phyloP scores from a whole-genome alignment of 2,888 invertebrate species.

The Macaria notata region DNA sequence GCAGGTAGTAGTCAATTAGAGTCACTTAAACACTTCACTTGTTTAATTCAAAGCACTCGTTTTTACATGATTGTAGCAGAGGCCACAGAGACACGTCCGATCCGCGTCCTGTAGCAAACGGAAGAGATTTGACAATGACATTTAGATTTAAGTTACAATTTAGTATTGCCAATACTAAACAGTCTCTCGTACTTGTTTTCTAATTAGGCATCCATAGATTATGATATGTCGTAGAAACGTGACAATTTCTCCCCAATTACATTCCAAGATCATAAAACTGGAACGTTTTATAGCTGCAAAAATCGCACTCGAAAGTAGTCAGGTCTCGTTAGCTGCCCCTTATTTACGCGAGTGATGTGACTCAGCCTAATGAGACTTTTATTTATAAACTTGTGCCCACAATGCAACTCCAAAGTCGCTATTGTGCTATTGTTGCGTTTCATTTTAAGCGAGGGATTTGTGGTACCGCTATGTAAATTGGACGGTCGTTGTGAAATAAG shows the following conservation, averaged over 20 bases:
- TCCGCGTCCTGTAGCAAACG: too few species aligned
- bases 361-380: conserved; percentile 74
- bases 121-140: too few species aligned
- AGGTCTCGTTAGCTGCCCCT: conserved; percentile 53
- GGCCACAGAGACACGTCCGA: too few species aligned
- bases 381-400: conserved; percentile 73
- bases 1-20: too few species aligned
- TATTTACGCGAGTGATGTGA: conserved; percentile 69
- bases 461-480: conserved; percentile 75
- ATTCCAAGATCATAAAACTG: conserved; percentile 22
- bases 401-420: conserved; percentile 70
- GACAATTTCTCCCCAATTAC: conserved; percentile 19
- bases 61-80: too few species aligned
- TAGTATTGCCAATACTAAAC: too few species aligned
- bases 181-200: too few species aligned
- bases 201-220: too few species aligned
- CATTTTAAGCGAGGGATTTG: conserved; percentile 70
- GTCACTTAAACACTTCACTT: too few species aligned
- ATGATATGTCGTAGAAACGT: neutral
- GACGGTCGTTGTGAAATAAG: conserved; percentile 61
- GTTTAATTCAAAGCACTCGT: too few species aligned
- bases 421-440: conserved; percentile 77
- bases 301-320: conserved; percentile 43
- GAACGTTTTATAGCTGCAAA: conserved; percentile 43
- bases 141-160: too few species aligned